These are phyloP conservation scores for Coturnix japonica DNA, from an alignment of 2,113 vertebrate species.

Conservation along the genomic window DNA sequence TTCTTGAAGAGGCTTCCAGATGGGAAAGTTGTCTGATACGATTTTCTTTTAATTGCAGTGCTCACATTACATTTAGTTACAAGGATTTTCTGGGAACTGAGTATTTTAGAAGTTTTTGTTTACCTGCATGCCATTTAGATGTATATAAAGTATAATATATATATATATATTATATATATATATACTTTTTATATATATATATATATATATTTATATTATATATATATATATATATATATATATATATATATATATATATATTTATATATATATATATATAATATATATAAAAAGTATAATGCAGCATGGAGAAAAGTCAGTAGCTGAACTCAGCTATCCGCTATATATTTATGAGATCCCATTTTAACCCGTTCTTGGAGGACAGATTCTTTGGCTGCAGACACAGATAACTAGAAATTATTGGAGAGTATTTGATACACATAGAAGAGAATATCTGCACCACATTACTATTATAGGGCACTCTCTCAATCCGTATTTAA, in stretches of 20 bases:
- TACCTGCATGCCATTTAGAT: not conserved
- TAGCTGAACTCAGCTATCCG: not conserved
- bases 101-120: not conserved
- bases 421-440: not conserved
- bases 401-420: not conserved
- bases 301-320: not conserved
- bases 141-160: not conserved
- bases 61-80: not conserved
- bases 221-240: no score
- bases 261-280: not conserved
- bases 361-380: not conserved
- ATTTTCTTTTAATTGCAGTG: not conserved
- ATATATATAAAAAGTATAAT: not conserved
- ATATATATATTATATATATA: no score
- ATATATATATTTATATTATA: no score
- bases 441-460: not conserved
- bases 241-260: no score
- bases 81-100: not conserved
- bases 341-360: not conserved
- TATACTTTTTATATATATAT: no score
- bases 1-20: not conserved
- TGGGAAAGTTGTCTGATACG: not conserved
- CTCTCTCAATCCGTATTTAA: not conserved
- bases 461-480: not conserved
- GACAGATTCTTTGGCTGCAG: not conserved